Evolutionary conservation across 1,140 invertebrate species (phyloP).

Genomic region (Drosophila rhopaloa): DNA sequence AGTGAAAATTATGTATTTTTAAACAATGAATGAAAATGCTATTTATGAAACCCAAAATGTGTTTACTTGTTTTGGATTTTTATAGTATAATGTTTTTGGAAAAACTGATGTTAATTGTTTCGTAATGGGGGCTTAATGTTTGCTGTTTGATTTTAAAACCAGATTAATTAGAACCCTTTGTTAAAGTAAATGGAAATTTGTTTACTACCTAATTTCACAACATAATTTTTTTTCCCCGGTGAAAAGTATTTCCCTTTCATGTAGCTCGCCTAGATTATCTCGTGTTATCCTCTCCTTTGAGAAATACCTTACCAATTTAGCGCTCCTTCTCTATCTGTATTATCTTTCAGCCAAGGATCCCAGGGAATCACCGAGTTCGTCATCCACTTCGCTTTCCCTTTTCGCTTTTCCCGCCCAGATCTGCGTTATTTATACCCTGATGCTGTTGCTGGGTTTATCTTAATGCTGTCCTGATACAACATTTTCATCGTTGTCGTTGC

Average conservation of each 20-base stretch:
- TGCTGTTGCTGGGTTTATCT: conserved; percentile 79
- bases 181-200: too few relatives aligned
- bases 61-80: not conserved
- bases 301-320: conserved; percentile 23
- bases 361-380: conserved; percentile 15
- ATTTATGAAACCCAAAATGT: too few relatives aligned
- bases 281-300: conserved; percentile 10
- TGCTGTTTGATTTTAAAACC: too few relatives aligned
- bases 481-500: conserved; percentile 62
- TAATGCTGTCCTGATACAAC: conserved; percentile 79
- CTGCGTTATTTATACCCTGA: conserved; percentile 64
- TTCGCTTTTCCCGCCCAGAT: conserved; percentile 2
- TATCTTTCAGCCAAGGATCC: not conserved
- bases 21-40: too few relatives aligned
- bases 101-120: too few relatives aligned
- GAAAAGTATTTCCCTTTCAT: not conserved
- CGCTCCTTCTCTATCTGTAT: not conserved
- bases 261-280: conserved; percentile 8
- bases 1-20: not conserved
- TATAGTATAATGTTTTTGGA: too few relatives aligned
- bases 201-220: not conserved
- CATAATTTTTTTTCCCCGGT: not conserved
- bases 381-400: conserved; percentile 5
- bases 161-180: too few relatives aligned
- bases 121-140: too few relatives aligned